These are phyloP conservation scores for Chloroceryle amazona DNA, from an alignment of 2,797 vertebrate genomes.

Conservation along the genomic window DNA sequence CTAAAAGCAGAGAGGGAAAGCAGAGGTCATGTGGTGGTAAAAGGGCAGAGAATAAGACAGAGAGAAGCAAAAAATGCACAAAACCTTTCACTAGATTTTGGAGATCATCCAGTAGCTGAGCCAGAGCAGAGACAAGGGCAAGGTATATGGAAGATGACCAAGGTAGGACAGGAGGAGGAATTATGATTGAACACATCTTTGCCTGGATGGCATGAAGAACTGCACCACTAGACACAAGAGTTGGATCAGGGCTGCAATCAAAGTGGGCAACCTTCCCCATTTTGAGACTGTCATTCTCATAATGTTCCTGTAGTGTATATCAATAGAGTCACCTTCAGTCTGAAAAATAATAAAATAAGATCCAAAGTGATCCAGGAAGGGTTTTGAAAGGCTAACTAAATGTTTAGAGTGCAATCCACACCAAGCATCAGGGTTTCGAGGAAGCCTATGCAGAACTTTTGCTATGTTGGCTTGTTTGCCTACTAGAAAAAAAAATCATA, in stretches of 20 bases:
- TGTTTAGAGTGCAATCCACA: background rate
- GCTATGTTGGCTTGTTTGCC: background rate
- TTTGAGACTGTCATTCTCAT: background rate
- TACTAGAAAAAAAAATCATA: background rate
- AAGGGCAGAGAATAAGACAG: background rate
- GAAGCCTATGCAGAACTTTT: background rate
- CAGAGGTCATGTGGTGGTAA: accelerated
- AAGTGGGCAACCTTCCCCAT: background rate
- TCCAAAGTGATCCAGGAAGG: background rate
- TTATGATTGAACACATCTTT: background rate
- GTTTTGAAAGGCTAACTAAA: background rate
- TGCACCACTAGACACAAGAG: background rate
- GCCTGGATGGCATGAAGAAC: background rate
- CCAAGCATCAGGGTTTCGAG: background rate
- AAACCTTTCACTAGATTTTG: background rate
- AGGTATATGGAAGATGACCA: background rate
- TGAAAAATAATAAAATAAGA: background rate
- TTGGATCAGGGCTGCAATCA: background rate
- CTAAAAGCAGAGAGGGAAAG: conserved; percentile 1
- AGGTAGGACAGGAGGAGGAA: background rate
- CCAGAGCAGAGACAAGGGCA: background rate
- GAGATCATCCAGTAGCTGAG: background rate
- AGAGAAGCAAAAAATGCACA: background rate
- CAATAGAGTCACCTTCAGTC: background rate
- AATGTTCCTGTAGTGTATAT: background rate